Conservation (phyloP, 1,140 invertebrate genomes). For the Cyphomyrmex costatus region DNA sequence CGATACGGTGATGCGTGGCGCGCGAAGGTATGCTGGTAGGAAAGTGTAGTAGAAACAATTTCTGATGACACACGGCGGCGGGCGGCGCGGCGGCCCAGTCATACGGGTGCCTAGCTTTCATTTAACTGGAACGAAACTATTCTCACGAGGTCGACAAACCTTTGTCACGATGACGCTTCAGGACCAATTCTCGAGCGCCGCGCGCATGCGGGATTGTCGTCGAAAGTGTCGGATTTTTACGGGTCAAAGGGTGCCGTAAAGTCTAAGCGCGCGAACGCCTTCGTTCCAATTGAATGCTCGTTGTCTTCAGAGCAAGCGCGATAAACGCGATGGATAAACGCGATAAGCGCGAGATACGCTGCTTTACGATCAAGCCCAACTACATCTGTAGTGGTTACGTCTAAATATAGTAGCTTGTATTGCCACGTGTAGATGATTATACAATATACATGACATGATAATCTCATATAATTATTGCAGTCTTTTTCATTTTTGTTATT, state of each 20-base stretch:
- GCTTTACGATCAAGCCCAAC: constrained; percentile 36
- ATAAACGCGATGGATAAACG: constrained; percentile 48
- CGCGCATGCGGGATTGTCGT: constrained; percentile 75
- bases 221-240: constrained; percentile 67
- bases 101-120: constrained; percentile 66
- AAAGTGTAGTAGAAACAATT: constrained; percentile 54
- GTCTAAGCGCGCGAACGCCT: constrained; percentile 50
- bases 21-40: constrained; percentile 70
- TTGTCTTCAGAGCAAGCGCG: constrained; percentile 34
- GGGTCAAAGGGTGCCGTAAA: constrained; percentile 67
- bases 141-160: constrained; percentile 74
- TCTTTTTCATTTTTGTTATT: not conserved
- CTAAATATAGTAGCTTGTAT: constrained; percentile 17
- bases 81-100: constrained; percentile 44
- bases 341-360: constrained; percentile 40
- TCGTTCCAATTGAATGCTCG: constrained; percentile 58
- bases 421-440: not conserved
- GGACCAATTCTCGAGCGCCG: constrained; percentile 62
- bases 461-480: not conserved
- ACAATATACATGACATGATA: not conserved
- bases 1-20: constrained; percentile 48
- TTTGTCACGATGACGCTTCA: constrained; percentile 44
- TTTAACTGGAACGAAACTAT: constrained; percentile 65
- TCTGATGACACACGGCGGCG: constrained; percentile 46
- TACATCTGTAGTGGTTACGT: not conserved